Evolutionary conservation across 2,888 invertebrate species (phyloP), one percentile per base, ranked within the genome.

Genomic region (Eilema caniola): DNA sequence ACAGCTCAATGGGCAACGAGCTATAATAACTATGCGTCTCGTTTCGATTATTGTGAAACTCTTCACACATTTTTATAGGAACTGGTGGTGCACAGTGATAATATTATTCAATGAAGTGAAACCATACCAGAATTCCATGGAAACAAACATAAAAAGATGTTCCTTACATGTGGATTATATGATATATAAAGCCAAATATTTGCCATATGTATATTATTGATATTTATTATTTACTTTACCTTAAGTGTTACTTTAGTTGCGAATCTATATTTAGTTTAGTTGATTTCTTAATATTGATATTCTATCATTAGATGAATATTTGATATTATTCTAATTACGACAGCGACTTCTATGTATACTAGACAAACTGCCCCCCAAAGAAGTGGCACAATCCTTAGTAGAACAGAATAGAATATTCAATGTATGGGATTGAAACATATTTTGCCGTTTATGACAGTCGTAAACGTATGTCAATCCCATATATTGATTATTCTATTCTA

Each of bases 1-100:
- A 97, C 85, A 96, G 96, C 88, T 96, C 96, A 24, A 96, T 95
- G 90, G 96, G 95, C 77, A 95, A 95, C 77, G 96, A 96, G 86
- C 91, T 94, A 80, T 95, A 91, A 89, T 73, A 69, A 60, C 73
- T 41, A 75, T 62, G 23, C 71, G 25, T 70, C n/a, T n/a, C 73
- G 71, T 76, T 75, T 59, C 56, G 24, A 67, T 25, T 63, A n/a
- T 63, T 67, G 70, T 67, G 62, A 64, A 57, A 53, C 41, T 24
- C 62, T 60, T 63, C 63, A 67, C 53, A 63, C 69, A 62, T 71
- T 78, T 77, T 82, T 80, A 68, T 82, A 82, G 71, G 62, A 78
- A 71, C 73, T 71, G 70, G 71, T 82, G 80, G 82, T 75, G 74
- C 71, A 75, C 80, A 76, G 74, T 82, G 82, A 82, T 78, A 75